phyloP scores from a whole-genome alignment of 2,888 invertebrate species.

The Seira ritae region DNA sequence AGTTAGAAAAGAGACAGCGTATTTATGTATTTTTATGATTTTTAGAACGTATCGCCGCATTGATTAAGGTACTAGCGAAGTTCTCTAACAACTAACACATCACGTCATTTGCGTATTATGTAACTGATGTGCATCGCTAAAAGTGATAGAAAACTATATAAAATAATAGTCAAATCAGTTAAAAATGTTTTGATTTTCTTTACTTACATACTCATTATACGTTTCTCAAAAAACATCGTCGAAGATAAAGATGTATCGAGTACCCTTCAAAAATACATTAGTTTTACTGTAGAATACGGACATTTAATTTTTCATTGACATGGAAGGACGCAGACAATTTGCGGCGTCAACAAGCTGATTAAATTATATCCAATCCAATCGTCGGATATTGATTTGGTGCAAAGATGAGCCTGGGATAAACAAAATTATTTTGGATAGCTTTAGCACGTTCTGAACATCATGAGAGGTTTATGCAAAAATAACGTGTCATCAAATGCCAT shows the following conservation, averaged over 20 bases:
- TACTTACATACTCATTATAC: no score
- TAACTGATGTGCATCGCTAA: no score
- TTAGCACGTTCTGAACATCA: not conserved
- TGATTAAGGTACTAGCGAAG: no score
- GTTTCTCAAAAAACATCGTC: not conserved
- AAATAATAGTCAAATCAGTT: not conserved
- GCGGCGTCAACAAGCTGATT: conserved; percentile 10
- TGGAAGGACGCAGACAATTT: not conserved
- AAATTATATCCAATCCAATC: not conserved
- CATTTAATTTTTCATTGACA: not conserved
- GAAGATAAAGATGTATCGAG: not conserved
- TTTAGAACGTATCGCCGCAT: no score
- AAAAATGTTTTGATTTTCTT: no score
- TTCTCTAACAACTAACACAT: no score
- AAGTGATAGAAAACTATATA: not conserved
- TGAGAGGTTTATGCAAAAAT: not conserved
- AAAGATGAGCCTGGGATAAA: no score
- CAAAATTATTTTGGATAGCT: not conserved
- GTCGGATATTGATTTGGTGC: not conserved
- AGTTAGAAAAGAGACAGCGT: no score
- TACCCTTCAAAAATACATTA: not conserved
- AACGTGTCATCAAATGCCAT: conserved; percentile 7
- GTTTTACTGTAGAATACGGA: not conserved
- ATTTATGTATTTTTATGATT: no score
- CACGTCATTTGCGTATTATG: no score